Conservation (phyloP, 2,888 invertebrate species). For the Cancer borealis region DNA sequence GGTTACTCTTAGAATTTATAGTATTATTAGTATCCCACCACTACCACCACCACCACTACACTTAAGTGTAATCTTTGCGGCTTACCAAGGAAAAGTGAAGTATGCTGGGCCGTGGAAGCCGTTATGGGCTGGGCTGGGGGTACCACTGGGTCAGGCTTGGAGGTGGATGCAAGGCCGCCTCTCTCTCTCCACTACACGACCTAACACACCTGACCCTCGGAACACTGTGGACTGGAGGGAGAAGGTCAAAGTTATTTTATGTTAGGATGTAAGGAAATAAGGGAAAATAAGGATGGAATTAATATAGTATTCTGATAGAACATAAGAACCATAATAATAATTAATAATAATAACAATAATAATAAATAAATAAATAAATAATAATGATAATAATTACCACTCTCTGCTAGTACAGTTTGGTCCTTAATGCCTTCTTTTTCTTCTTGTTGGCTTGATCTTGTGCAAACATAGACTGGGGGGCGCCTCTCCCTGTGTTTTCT, state of each 20-base stretch:
- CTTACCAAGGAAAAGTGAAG: constrained; percentile 56
- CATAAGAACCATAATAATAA: background rate
- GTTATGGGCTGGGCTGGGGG: constrained; percentile 62
- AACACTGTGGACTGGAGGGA: background rate
- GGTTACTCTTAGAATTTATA: no score
- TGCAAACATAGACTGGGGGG: constrained; percentile 61
- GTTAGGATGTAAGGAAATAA: no score
- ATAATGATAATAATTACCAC: constrained; percentile 49
- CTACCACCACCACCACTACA: no score
- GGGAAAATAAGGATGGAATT: no score
- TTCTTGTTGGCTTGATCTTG: constrained; percentile 65
- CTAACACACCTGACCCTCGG: constrained; percentile 59
- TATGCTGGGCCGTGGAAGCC: constrained; percentile 63
- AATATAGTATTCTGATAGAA: no score
- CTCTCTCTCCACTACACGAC: constrained; percentile 65
- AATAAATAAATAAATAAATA: no score
- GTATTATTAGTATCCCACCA: no score
- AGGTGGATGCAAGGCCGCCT: constrained; percentile 36
- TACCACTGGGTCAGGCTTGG: constrained; percentile 58
- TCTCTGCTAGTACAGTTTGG: constrained; percentile 70
- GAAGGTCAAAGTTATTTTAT: background rate
- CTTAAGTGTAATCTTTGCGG: background rate
- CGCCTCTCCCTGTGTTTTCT: background rate
- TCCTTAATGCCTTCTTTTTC: constrained; percentile 70
- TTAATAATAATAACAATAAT: background rate